These are phyloP conservation scores for Drosophila ambigua DNA, from an alignment of 1,140 invertebrate species.

Conservation along the genomic window DNA sequence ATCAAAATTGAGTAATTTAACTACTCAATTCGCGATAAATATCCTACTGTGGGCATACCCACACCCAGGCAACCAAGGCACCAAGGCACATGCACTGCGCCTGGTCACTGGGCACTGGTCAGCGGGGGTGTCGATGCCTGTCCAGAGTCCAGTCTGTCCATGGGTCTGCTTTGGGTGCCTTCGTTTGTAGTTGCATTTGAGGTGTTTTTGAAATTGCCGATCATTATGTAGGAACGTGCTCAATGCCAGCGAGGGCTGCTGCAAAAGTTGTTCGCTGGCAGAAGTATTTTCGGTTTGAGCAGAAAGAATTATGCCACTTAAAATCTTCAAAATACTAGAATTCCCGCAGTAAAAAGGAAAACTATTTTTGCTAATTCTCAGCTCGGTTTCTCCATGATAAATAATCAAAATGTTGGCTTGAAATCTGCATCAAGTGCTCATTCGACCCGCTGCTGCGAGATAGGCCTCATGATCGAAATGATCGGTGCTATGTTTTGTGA, in stretches of 20 bases:
- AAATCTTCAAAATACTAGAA: too few species aligned
- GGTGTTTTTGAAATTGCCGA: slow-evolving; percentile 81
- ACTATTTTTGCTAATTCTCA: too few species aligned
- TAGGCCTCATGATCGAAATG: slow-evolving; percentile 60
- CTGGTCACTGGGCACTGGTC: slow-evolving; percentile 25
- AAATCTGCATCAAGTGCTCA: too few species aligned
- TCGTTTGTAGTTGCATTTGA: slow-evolving; percentile 62
- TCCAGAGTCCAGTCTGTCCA: background rate
- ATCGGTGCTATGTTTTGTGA: slow-evolving; percentile 77
- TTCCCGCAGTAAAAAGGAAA: too few species aligned
- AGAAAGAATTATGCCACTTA: too few species aligned
- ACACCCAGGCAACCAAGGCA: slow-evolving; percentile 2
- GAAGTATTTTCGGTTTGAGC: too few species aligned
- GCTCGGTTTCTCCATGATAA: too few species aligned
- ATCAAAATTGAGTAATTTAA: slow-evolving; percentile 81
- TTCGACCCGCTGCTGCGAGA: background rate
- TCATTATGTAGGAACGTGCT: slow-evolving; percentile 65
- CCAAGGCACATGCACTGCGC: slow-evolving; percentile 24
- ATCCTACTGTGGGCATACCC: slow-evolving; percentile 49
- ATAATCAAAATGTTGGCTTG: too few species aligned
- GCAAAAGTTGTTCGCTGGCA: slow-evolving; percentile 12
- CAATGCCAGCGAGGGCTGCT: slow-evolving; percentile 42
- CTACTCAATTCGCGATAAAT: slow-evolving; percentile 81
- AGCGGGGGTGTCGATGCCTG: slow-evolving; percentile 56
- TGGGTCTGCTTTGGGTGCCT: slow-evolving; percentile 2